Evolutionary conservation across 2,797 vertebrate species (phyloP), one percentile per base, ranked within the genome.

Genomic region (Chloroceryle inda): DNA sequence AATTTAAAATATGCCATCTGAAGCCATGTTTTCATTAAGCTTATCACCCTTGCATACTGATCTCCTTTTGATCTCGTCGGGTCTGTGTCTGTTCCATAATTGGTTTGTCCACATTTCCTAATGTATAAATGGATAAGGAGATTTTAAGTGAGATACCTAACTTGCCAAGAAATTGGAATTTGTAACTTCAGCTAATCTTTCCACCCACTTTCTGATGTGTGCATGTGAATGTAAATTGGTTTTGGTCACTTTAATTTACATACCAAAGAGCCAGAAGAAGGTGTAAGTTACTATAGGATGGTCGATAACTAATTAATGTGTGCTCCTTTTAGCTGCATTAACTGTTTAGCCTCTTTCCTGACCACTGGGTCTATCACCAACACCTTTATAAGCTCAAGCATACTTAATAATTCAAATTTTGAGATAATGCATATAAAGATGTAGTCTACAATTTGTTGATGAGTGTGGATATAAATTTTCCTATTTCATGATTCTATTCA

Each of bases 101-200:
- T 47, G 88, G 56, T 73, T 96, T 96, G 62, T 47, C 67, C 67
- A n/a, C 95, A 82, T 94, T 97, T 96, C 88, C 95, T 98, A 73
- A 93, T 76, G 93, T 96, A 91, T 95, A 86, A 96, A 95, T 93
- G 94, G 94, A 94, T 94, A 96, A 95, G 95, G 89, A 96, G 84
- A 95, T 95, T 89, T 86, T 88, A 96, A 71, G 44, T 68, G 66
- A 92, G 91, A 94, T 96, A 94, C 16, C 64, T 64, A 91, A 88
- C 94, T 93, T 92, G 90, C 95, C 94, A 94, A 96, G 92, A 96
- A 96, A 91, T 72, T 96, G 80, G 50, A 94, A 95, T 87, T 85
- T 95, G 68, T 96, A 92, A 97, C 4, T 81, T 86, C 84, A 85
- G 88, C 91, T 89, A 94, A 66, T 93, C 83, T 91, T 96, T 85